phyloP scores from a whole-genome alignment of 2,797 vertebrate species.

The Linurgus olivaceus region DNA sequence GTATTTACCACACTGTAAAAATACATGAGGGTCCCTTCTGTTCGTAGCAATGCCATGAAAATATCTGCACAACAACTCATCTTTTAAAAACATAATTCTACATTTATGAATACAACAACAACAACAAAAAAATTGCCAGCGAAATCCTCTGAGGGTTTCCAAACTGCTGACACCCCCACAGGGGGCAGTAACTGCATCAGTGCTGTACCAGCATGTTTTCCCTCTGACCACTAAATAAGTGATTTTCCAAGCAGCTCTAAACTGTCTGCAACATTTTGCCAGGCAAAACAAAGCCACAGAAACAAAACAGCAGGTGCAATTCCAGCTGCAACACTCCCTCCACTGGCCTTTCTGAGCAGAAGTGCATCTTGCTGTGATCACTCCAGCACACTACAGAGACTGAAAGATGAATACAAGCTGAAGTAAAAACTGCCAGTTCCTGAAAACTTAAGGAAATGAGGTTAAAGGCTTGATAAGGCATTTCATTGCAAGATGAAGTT shows the following conservation, averaged over 20 bases:
- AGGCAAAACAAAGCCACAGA: not conserved
- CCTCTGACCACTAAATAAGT: not conserved
- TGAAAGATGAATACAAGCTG: not conserved
- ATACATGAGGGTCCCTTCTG: conserved; percentile 23
- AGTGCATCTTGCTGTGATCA: not conserved
- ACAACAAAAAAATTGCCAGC: not conserved
- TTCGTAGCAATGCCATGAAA: conserved; percentile 27
- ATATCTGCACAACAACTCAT: not conserved
- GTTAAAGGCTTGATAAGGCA: conserved; percentile 26
- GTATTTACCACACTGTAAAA: conserved; percentile 19
- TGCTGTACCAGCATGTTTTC: not conserved
- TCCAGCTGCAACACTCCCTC: not conserved
- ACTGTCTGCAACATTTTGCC: not conserved
- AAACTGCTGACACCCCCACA: conserved; percentile 5
- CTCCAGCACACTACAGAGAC: not conserved
- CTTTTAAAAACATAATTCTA: not conserved
- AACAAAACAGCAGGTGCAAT: not conserved
- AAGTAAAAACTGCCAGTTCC: not conserved
- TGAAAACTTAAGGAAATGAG: not conserved
- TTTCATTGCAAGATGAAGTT: not conserved
- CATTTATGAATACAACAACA: not conserved
- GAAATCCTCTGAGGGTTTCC: not conserved
- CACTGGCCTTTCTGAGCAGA: not conserved
- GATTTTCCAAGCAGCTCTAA: not conserved
- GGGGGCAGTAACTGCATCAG: conserved; percentile 7